Evolutionary conservation across 2,888 invertebrate genomes (phyloP), one percentile per base, ranked within the genome.

Genomic region (Adela reaumurella): DNA sequence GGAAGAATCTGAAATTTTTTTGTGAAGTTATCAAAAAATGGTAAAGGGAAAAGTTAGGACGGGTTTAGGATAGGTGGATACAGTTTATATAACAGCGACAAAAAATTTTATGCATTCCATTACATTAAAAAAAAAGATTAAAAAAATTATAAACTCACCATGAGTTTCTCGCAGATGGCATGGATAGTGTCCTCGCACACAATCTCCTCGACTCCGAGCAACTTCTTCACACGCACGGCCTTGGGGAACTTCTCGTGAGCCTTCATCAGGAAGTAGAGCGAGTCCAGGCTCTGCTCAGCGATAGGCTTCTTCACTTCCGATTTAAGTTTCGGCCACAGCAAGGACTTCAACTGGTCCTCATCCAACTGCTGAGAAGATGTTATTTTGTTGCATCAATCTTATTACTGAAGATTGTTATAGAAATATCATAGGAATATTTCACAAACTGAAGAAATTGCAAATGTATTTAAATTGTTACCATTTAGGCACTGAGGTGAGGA

Each of bases 241-340:
- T 81, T 55, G 1, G 77, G 74, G 51, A 71, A 80, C 58, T 71
- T 74, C 44, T 60, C 59, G 41, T 60, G 65, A 14, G 77, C 59
- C 20, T 73, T 58, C 54, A 87, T 64, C 3, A 90, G 64, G 49
- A 85, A 79, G 60, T 87, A 83, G 4, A 90, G 67, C 2, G 83
- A 81, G 62, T 89, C 87, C 17, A 89, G 65, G 20, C 72, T 81
- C 56, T 88, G 86, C 47, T 87, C 85, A 14, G 77, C 64, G 69
- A 87, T 81, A 8, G 84, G 81, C 57, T 85, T 85, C 42, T 79
- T 77, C 48, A 88, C 68, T 58, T 85, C 83, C 49, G 70, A 65
- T 58, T 84, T 80, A 42, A 90, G 59, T 45, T 82, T 57, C 2
- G 85, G 78, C 85, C 88, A 88, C 4, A 89, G 58, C 18, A 74